Evolutionary conservation across 2,113 vertebrate genomes (phyloP).

Genomic region (Coptodon bakossiorum): DNA sequence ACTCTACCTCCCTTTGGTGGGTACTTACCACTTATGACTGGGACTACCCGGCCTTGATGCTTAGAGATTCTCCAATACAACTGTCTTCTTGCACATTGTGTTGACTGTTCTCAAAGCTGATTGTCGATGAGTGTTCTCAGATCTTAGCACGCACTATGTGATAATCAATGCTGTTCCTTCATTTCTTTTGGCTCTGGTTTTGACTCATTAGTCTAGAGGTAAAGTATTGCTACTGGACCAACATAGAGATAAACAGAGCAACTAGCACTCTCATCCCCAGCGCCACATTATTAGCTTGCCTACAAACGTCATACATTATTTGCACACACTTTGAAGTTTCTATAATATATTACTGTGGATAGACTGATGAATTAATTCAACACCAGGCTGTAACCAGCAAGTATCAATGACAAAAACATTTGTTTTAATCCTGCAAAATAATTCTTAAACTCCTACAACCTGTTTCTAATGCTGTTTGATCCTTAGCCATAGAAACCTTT

Average conservation of each 20-base stretch:
- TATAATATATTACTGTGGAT: not conserved
- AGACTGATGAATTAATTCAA: not conserved
- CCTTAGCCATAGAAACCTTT: not conserved
- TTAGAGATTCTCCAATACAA: fast-evolving
- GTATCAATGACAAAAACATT: not conserved
- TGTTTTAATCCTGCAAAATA: not conserved
- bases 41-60: not conserved
- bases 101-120: not conserved
- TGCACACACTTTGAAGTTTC: not conserved
- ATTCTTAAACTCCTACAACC: not conserved
- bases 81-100: not conserved
- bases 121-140: not conserved
- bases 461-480: not conserved
- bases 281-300: not conserved
- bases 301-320: not conserved
- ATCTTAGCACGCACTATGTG: not conserved
- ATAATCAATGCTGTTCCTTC: not conserved
- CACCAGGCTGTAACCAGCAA: not conserved
- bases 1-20: not conserved
- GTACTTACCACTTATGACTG: not conserved
- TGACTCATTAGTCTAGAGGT: not conserved
- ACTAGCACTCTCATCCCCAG: not conserved
- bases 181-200: not conserved
- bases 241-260: not conserved
- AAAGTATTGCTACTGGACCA: not conserved